Conservation (phyloP, 53 echinoderm and acorn worm genomes). For the Echinarachnius parma region DNA sequence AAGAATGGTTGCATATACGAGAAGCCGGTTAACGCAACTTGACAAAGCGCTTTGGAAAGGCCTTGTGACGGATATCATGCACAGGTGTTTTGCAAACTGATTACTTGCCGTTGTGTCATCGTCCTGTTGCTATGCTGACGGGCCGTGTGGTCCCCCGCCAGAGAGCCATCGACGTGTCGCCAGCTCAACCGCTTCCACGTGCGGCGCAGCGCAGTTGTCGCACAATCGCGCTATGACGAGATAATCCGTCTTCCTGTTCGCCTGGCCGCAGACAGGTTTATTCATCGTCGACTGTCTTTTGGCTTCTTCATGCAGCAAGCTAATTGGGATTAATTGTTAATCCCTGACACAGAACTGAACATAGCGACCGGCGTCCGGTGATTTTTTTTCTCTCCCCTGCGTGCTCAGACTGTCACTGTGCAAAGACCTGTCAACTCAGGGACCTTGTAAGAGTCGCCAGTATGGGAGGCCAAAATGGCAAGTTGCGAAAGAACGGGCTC, state of each 20-base stretch:
- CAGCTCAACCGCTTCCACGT: too few species aligned
- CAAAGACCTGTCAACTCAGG: too few species aligned
- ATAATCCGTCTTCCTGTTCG: constrained; percentile 45
- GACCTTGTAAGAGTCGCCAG: not conserved
- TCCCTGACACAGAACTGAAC: not conserved
- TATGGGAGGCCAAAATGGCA: constrained; percentile 64
- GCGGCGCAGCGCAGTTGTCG: constrained; percentile 19
- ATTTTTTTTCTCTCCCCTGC: too few species aligned
- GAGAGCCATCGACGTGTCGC: too few species aligned
- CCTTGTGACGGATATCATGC: constrained; percentile 21
- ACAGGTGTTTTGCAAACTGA: constrained; percentile 39
- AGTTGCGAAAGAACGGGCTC: constrained; percentile 42
- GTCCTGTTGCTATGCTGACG: constrained; percentile 14
- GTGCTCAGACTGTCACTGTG: too few species aligned
- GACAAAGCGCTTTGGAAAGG: constrained; percentile 17
- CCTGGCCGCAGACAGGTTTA: constrained; percentile 37
- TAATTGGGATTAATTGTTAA: constrained; percentile 15
- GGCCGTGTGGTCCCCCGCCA: too few species aligned
- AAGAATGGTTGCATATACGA: constrained; percentile 17
- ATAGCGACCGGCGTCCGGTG: not conserved
- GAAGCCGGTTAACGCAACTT: not conserved
- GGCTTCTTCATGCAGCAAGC: not conserved
- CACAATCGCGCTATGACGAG: constrained; percentile 13
- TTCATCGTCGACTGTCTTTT: constrained; percentile 37
- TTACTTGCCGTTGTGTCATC: constrained; percentile 28